phyloP scores from a whole-genome alignment of 2,888 invertebrate species.

The Sminthurinus aureus region DNA sequence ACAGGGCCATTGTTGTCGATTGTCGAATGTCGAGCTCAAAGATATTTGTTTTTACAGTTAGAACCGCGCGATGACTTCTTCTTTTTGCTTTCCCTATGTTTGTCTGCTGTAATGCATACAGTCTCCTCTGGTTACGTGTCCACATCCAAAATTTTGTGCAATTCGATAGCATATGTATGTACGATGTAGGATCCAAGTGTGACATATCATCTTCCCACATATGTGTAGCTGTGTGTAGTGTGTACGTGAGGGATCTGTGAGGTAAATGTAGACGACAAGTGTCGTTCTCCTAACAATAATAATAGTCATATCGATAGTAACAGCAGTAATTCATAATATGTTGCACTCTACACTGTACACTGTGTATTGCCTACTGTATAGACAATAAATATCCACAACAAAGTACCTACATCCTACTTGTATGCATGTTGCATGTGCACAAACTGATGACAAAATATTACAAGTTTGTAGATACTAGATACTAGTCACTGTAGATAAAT shows the following conservation, averaged over 20 bases:
- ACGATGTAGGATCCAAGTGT: not conserved
- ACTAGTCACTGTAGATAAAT: too few relatives aligned
- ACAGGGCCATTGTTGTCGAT: conserved; percentile 53
- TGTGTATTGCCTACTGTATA: too few relatives aligned
- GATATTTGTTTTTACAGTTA: conserved; percentile 59
- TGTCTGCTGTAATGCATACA: not conserved
- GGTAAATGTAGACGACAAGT: not conserved
- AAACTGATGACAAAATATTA: too few relatives aligned
- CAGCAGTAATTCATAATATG: not conserved
- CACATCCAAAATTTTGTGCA: conserved; percentile 12
- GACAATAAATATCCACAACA: too few relatives aligned
- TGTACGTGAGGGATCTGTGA: not conserved
- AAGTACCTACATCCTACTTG: too few relatives aligned
- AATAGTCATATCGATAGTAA: too few relatives aligned
- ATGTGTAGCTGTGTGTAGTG: not conserved
- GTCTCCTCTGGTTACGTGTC: not conserved
- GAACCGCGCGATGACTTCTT: conserved; percentile 32
- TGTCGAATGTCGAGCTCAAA: conserved; percentile 50
- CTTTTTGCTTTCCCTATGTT: conserved; percentile 10
- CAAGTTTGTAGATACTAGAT: too few relatives aligned
- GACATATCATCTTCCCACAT: not conserved
- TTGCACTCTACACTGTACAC: too few relatives aligned
- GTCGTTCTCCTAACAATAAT: not conserved
- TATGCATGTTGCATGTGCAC: too few relatives aligned
- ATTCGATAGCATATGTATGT: conserved; percentile 20